These are phyloP conservation scores for silkworm (Bombyx mori) DNA, from an alignment of 1,140 invertebrate genomes.

Conservation along the genomic window DNA sequence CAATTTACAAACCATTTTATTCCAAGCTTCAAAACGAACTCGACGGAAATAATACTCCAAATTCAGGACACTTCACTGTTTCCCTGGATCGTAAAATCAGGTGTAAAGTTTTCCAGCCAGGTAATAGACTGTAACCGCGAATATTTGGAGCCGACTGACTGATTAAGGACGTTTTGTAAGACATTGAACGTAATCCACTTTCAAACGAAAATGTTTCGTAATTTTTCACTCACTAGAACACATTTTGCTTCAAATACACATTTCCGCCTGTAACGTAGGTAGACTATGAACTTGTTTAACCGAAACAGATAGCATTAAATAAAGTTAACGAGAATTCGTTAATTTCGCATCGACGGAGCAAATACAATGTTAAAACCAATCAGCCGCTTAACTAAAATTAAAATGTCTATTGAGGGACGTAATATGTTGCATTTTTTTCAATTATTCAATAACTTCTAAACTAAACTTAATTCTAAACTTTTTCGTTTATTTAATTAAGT, in stretches of 20 bases:
- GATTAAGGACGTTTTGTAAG: constrained; percentile 43
- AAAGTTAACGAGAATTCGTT: constrained; percentile 20
- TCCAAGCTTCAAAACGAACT: too few species aligned
- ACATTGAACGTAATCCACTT: constrained; percentile 21
- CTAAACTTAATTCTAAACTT: too few species aligned
- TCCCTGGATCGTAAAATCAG: background rate
- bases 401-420: too few species aligned
- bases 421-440: too few species aligned
- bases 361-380: too few species aligned
- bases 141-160: constrained; percentile 40
- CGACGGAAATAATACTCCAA: background rate
- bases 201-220: constrained; percentile 26
- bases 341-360: constrained; percentile 8
- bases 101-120: constrained; percentile 15
- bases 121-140: constrained; percentile 27
- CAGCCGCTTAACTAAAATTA: too few species aligned
- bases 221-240: constrained; percentile 17
- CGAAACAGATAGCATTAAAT: constrained; percentile 49
- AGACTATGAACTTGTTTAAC: constrained; percentile 43
- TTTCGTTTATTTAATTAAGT: too few species aligned
- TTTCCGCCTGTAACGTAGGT: constrained; percentile 29
- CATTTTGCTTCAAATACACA: constrained; percentile 23
- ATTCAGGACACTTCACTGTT: constrained; percentile 1
- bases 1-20: too few species aligned
- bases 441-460: too few species aligned